Percentiles rank a stretch among this genome's conserved stretches.
phyloP scores from a whole-genome alignment of 2,888 invertebrate species.

The Dynastes maya region DNA sequence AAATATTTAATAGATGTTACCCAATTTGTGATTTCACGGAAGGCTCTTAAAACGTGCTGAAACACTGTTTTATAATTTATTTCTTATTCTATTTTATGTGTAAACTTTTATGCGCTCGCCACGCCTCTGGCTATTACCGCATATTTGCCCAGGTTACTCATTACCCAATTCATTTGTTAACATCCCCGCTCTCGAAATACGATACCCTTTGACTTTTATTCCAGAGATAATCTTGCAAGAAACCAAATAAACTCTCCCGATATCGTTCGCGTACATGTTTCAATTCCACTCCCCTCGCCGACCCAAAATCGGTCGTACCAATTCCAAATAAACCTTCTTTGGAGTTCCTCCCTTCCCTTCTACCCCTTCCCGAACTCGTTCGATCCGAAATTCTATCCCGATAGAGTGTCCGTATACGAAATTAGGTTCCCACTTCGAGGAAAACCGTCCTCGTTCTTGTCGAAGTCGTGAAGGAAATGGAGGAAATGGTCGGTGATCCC shows the following conservation, averaged over 20 bases:
- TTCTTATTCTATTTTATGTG: too few relatives aligned
- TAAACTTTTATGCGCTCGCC: too few relatives aligned
- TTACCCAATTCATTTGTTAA: too few relatives aligned
- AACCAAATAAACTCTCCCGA: not conserved
- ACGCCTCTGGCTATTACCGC: too few relatives aligned
- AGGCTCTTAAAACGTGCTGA: too few relatives aligned
- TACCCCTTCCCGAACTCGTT: not conserved
- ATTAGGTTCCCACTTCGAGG: constrained; percentile 8
- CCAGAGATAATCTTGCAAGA: too few relatives aligned
- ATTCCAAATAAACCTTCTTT: constrained; percentile 26
- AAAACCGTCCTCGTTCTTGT: not conserved
- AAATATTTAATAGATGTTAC: too few relatives aligned
- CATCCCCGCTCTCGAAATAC: too few relatives aligned
- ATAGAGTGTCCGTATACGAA: not conserved
- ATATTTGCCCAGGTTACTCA: too few relatives aligned
- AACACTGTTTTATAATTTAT: too few relatives aligned
- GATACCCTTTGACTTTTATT: too few relatives aligned
- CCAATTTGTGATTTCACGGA: too few relatives aligned
- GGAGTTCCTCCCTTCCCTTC: not conserved
- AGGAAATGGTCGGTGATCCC: not conserved
- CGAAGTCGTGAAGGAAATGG: not conserved
- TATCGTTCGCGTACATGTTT: not conserved
- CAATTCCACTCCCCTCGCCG: not conserved
- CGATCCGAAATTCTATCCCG: not conserved
- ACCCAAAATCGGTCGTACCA: not conserved